These are phyloP conservation scores for Hyles vespertilio DNA, from an alignment of 1,140 invertebrate genomes.

Conservation along the genomic window DNA sequence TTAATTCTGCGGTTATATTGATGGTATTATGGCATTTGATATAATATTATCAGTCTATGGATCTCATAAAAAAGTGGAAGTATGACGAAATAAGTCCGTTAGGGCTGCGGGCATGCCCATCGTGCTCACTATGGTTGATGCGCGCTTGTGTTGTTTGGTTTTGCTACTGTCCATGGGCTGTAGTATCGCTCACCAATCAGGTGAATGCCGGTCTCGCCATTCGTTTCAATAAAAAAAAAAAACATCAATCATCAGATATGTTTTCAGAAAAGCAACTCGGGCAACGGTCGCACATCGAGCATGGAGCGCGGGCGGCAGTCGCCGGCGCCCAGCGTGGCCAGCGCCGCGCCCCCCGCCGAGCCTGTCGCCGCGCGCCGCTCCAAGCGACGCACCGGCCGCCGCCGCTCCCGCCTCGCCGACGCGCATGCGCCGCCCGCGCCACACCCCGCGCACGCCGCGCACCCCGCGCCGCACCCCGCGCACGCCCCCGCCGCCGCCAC, in stretches of 20 bases:
- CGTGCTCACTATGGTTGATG: too few relatives aligned
- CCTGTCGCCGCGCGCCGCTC: constrained; percentile 14
- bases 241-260: neutral
- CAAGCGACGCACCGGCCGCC: constrained; percentile 25
- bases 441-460: constrained; percentile 13
- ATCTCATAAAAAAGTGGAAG: too few relatives aligned
- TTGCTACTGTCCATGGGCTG: too few relatives aligned
- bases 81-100: too few relatives aligned
- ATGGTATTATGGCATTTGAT: too few relatives aligned
- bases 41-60: too few relatives aligned
- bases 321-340: constrained; percentile 30
- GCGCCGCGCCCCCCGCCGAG: constrained; percentile 14
- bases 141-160: too few relatives aligned
- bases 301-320: constrained; percentile 43
- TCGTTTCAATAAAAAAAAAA: too few relatives aligned
- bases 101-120: too few relatives aligned
- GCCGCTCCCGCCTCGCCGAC: constrained; percentile 30
- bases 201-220: too few relatives aligned
- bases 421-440: constrained; percentile 18
- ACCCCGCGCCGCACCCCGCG: constrained; percentile 17
- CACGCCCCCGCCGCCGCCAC: constrained; percentile 21
- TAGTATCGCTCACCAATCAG: too few relatives aligned
- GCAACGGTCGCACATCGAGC: constrained; percentile 35
- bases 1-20: too few relatives aligned
- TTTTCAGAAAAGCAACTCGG: constrained; percentile 41